These are phyloP conservation scores for Crematogaster levior DNA, from an alignment of 2,888 invertebrate species.

Conservation along the genomic window DNA sequence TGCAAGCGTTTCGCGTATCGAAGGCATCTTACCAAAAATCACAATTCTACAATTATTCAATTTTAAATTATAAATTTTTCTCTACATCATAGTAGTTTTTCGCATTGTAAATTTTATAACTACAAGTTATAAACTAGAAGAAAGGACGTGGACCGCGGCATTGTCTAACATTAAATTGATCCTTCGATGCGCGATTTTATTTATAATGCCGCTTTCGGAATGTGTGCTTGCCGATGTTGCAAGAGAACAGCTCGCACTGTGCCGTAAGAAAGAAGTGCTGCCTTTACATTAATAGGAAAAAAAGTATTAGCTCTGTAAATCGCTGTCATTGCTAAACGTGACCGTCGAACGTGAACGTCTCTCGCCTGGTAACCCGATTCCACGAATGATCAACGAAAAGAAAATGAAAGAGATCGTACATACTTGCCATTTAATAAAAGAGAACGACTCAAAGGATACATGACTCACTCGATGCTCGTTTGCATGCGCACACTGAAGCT, in stretches of 20 bases:
- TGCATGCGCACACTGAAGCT: constrained; percentile 57
- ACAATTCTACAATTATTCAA: background rate
- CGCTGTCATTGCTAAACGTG: constrained; percentile 34
- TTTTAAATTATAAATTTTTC: background rate
- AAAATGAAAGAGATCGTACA: constrained; percentile 13
- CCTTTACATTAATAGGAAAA: constrained; percentile 74
- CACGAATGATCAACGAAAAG: constrained; percentile 58
- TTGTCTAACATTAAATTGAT: background rate
- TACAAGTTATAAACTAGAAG: too few species aligned
- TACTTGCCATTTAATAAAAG: constrained; percentile 35
- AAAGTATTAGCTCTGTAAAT: constrained; percentile 52
- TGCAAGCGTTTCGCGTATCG: constrained; percentile 12
- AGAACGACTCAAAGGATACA: constrained; percentile 21
- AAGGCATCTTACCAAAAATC: background rate
- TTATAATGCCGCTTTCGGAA: constrained; percentile 39
- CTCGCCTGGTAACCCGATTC: constrained; percentile 55
- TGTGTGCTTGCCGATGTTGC: constrained; percentile 27
- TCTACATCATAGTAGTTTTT: background rate
- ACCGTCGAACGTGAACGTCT: constrained; percentile 29
- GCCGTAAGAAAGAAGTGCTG: constrained; percentile 75
- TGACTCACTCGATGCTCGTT: constrained; percentile 63
- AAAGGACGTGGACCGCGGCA: background rate
- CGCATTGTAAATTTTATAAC: background rate
- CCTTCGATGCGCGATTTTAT: constrained; percentile 34
- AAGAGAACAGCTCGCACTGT: constrained; percentile 24